These are phyloP conservation scores for Oenanthe oenanthe DNA, from an alignment of 2,113 vertebrate genomes.

Conservation along the genomic window DNA sequence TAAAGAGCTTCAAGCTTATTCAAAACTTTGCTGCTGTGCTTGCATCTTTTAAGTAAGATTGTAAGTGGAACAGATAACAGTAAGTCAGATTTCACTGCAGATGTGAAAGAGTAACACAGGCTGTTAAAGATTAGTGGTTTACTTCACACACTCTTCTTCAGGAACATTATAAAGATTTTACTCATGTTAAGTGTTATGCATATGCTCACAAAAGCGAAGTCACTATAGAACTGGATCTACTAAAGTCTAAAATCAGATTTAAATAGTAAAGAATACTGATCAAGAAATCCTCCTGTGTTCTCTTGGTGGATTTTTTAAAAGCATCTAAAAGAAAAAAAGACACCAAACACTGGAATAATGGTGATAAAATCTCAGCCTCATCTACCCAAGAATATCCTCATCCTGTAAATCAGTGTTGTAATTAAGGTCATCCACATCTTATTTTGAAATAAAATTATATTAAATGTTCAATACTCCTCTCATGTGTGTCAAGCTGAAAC, in stretches of 20 bases:
- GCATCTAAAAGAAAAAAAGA: not conserved
- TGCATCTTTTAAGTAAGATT: not conserved
- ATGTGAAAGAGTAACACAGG: not conserved
- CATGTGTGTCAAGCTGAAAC: not conserved
- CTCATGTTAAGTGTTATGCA: not conserved
- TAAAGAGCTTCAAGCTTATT: not conserved
- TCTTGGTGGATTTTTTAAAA: not conserved
- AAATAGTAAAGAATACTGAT: not conserved
- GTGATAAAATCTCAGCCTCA: not conserved
- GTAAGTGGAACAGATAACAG: not conserved
- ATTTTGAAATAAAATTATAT: not conserved
- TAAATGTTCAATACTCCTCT: not conserved
- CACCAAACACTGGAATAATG: not conserved
- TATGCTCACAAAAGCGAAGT: not conserved
- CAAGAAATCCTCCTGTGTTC: not conserved
- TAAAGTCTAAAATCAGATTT: not conserved
- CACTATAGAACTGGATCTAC: not conserved
- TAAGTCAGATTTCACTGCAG: not conserved
- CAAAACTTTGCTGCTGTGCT: not conserved
- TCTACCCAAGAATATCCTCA: not conserved
- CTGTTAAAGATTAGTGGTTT: conserved; percentile 8
- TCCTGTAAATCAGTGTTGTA: not conserved
- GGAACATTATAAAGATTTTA: not conserved
- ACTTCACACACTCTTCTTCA: not conserved
- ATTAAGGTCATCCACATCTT: not conserved